Evolutionary conservation across 2,888 invertebrate species (phyloP), one percentile per base, ranked within the genome.

Genomic region (Lochmaea capreae): DNA sequence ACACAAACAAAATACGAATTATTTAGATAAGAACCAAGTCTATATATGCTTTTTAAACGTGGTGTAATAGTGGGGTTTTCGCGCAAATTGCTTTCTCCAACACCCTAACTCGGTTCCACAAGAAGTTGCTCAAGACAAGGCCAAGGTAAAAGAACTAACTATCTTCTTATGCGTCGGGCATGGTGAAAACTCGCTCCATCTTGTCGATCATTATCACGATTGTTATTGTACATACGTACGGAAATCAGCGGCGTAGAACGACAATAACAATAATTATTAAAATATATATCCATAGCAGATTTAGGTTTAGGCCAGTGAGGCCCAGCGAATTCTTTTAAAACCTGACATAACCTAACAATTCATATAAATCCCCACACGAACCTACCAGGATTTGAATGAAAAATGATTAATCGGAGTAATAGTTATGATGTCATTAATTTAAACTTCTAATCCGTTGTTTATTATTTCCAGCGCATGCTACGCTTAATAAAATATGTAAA

Each of bases 1-100:
- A 80, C 63, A 84, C 84, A 84, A 85, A 84, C 84, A 80, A 76
- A 78, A 85, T 83, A 84, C 82, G 80, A 82, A 77, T 70, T 74
- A 71, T 77, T 76, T 57, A 65, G 76, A 76, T 68, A 68, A 74
- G 72, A 77, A 77, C 72, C 72, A 78, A 78, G 76, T 80, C 83
- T 86, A 81, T 85, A 85, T 85, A 85, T 84, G 79, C 83, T 85
- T 83, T 82, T 65, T 65, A 9, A 33, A 18, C 6, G 67, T n/a
- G 11, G 66, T 66, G 57, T 54, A 18, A 63, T 59, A 74, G 79
- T 73, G 73, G 77, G 79, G 76, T 72, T 58, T 62, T 22, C 3
- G 39, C 39, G 57, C 54, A 18, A 62, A 72, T 67, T 73, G 76
- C 78, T 78, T 78, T 78, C 78, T 65, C 77, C 69, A 77, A 79